phyloP scores from a whole-genome alignment of 2,888 invertebrate genomes.

The Melolontha melolontha region DNA sequence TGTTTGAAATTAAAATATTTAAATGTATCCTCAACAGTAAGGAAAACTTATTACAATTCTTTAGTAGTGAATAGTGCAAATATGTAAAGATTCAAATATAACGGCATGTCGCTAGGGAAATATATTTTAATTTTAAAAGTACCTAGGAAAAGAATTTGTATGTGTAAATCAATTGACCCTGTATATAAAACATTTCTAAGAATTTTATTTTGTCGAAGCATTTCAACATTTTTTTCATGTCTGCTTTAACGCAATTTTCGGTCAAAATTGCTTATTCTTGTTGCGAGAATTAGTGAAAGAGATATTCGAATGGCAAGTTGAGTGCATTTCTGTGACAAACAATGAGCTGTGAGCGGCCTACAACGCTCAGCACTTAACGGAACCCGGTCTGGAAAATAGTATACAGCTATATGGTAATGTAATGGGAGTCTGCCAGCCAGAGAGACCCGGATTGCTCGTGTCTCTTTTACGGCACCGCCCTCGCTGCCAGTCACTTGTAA shows the following conservation, averaged over 20 bases:
- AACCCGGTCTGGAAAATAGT: conserved; percentile 53
- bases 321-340: conserved; percentile 59
- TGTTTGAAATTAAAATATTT: too few species aligned
- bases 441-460: conserved; percentile 26
- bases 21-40: too few species aligned
- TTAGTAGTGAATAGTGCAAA: too few species aligned
- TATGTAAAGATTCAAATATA: too few species aligned
- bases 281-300: conserved; percentile 52
- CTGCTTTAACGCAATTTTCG: conserved; percentile 32
- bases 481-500: conserved; percentile 15
- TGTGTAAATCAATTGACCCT: too few species aligned
- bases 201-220: conserved; percentile 3
- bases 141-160: too few species aligned
- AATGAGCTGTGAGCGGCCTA: conserved; percentile 56
- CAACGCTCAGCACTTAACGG: conserved; percentile 61
- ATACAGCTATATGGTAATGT: conserved; percentile 53
- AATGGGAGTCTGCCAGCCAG: conserved; percentile 48
- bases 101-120: too few species aligned
- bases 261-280: conserved; percentile 45
- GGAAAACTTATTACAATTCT: too few species aligned
- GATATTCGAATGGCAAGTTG: conserved; percentile 52
- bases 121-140: too few species aligned
- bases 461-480: conserved; percentile 17
- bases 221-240: conserved; percentile 2
- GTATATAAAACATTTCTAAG: not conserved